Percentiles rank a stretch among this genome's conserved stretches.
phyloP scores from a whole-genome alignment of 2,113 vertebrate species.

The Syngnathus typhle region DNA sequence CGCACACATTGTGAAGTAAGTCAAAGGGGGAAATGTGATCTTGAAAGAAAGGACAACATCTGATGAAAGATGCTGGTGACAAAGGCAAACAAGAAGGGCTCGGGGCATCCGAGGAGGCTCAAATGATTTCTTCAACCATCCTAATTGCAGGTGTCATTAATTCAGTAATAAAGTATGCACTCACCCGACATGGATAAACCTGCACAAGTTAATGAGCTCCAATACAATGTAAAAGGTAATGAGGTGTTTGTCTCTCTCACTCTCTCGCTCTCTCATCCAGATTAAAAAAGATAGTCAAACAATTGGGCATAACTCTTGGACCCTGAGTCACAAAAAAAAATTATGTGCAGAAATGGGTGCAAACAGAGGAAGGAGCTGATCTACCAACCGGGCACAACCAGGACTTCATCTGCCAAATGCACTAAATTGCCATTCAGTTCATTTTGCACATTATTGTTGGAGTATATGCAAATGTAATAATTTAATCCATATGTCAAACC shows the following conservation, averaged over 20 bases:
- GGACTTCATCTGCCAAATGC: background rate
- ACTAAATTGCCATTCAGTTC: background rate
- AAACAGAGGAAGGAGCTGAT: background rate
- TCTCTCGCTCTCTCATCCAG: background rate
- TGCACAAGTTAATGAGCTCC: background rate
- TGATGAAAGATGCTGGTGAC: slow-evolving; percentile 31
- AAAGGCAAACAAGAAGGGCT: slow-evolving; percentile 38
- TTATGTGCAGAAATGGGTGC: background rate
- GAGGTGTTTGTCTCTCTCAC: background rate
- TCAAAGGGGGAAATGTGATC: too few species aligned
- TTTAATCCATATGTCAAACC: background rate
- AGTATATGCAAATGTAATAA: background rate
- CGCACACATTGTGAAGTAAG: too few species aligned
- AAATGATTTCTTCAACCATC: slow-evolving; percentile 50
- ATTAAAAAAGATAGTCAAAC: background rate
- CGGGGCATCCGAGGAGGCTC: slow-evolving; percentile 25
- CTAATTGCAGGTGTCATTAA: slow-evolving; percentile 55
- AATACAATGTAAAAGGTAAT: background rate
- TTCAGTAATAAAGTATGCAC: slow-evolving; percentile 26
- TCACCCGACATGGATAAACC: slow-evolving; percentile 9
- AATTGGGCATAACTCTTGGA: background rate
- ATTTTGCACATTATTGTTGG: background rate
- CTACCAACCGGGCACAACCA: background rate
- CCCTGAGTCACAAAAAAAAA: background rate
- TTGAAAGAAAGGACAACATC: background rate